A percentile compares a stretch with the other conserved stretches of the same genome.
Conservation (phyloP, 2,797 vertebrate species). For the Pseudochaenichthys georgianus region DNA sequence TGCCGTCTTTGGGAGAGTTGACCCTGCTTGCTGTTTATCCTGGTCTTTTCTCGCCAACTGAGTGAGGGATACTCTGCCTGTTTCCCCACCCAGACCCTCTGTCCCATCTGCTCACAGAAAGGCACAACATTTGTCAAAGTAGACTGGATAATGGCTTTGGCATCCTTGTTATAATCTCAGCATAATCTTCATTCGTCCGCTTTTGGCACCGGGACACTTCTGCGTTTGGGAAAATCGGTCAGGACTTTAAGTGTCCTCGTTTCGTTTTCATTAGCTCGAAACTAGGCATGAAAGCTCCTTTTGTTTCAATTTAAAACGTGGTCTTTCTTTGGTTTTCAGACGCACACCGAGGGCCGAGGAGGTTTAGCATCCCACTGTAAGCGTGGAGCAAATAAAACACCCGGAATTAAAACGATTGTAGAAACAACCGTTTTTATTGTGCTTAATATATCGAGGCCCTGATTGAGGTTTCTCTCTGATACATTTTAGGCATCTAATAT, state of each 20-base stretch:
- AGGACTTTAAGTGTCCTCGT: slow-evolving; percentile 76
- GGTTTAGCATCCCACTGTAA: slow-evolving; percentile 39
- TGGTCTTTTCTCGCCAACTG: slow-evolving; percentile 81
- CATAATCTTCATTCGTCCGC: slow-evolving; percentile 88
- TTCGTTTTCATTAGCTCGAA: slow-evolving; percentile 77
- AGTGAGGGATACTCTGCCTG: slow-evolving; percentile 85
- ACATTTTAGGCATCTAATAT: slow-evolving; percentile 3
- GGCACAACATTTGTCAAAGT: slow-evolving; percentile 89
- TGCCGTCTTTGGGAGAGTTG: slow-evolving; percentile 61
- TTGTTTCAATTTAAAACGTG: slow-evolving; percentile 72
- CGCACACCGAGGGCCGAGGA: slow-evolving; percentile 26
- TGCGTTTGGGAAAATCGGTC: slow-evolving; percentile 82
- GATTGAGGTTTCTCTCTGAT: slow-evolving; percentile 7
- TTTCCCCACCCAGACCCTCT: slow-evolving; percentile 85
- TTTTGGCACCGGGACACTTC: slow-evolving; percentile 81
- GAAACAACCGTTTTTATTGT: slow-evolving; percentile 21
- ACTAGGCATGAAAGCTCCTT: slow-evolving; percentile 71
- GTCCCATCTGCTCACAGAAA: slow-evolving; percentile 88
- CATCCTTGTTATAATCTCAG: slow-evolving; percentile 88
- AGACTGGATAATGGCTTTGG: slow-evolving; percentile 89
- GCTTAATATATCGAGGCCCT: slow-evolving; percentile 1
- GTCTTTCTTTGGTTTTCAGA: slow-evolving; percentile 57
- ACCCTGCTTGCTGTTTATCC: slow-evolving; percentile 79
- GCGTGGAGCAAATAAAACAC: slow-evolving; percentile 40
- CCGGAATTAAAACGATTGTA: slow-evolving; percentile 32